Evolutionary conservation across 2,113 vertebrate genomes (phyloP), one percentile per base, ranked within the genome.

Genomic region (Alexandromys fortis): DNA sequence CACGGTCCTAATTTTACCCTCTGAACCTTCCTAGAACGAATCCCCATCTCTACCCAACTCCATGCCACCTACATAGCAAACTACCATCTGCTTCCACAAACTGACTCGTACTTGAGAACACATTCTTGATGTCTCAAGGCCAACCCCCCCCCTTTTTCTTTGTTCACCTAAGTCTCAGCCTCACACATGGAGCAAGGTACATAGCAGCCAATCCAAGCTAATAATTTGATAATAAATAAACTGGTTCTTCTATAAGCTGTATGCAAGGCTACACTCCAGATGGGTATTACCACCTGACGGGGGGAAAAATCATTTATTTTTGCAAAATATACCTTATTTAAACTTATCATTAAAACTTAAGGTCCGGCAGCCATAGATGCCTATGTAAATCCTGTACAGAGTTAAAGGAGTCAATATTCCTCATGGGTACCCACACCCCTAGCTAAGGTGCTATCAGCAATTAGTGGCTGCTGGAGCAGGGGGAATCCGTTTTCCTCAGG

Each of bases 241-340:
- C 33, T 45, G 6, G 0, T 72, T 47, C 68, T 82, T 75, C 38
- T 73, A 24, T n/a, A 55, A 26, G 30, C 52, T 65, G 33, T 87
- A 30, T 67, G 5, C 3, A 72, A 14, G 52, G 45, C 67, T 33
- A n/a, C 38, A 58, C 58, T 63, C 26, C 45, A 68, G 8, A n/a
- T 68, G 14, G 70, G 17, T 63, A 21, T 82, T 63, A 45, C 47
- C 68, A 35, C 28, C 52, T 94, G 13, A 42, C 21, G 82, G 52
- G 35, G 45, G 77, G 73, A 61, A 78, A 13, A 70, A 47, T 52
- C 67, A 70, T 72, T 24, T 86, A 83, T 81, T 89, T 92, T 21
- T 75, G 47, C 94, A n/a, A 87, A 77, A 28, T 94, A 28, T 45
- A 55, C 26, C 38, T 95, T 52, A 61, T 89, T 89, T 94, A 93